Evolutionary conservation across 1,140 invertebrate species (phyloP), one percentile per base, ranked within the genome.

Genomic region (Formica selysi): DNA sequence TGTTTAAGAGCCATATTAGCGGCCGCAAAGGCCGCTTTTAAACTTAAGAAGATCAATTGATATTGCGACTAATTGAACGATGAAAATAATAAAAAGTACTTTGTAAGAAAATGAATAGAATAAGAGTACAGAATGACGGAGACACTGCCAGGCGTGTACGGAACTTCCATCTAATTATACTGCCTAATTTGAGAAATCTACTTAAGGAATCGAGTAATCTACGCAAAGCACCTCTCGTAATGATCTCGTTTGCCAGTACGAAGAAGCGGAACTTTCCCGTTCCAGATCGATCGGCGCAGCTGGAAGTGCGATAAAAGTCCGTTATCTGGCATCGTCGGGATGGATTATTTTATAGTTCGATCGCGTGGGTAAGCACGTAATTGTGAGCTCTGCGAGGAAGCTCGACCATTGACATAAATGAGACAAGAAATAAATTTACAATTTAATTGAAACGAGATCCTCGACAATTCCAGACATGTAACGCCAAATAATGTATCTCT

Each of bases 131-230:
- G 26, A 70, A 26, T 29, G 13, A 44, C 5, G n/a, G 36, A 41
- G 22, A 57, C 36, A n/a, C 13, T 70, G 13, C 13, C 48, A 51
- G 41, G n/a, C 32, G 44, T 16, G 41, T 80, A 81, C 48, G 32
- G 36, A 71, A 19, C 38, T 73, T 44, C 62, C 67, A 19, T 81
- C 67, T 73, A 67, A 81, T 73, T 81, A 73, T 73, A 81, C 54
- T 11, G 79, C 67, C 67, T 81, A 81, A 81, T 81, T 81, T 81
- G 51, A 73, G 79, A 81, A 81, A 81, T 81, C 79, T 81, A 81
- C 79, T 81, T 73, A 61, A 68, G 19, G 51, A 81, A 81, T 81
- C 67, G 67, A 57, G 51, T 81, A 81, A 81, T 81, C 54, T 73
- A 44, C 51, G 67, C 71, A 57, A 86, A 86, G 57, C 68, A 81